Evolutionary conservation across 2,113 vertebrate species (phyloP), one percentile per base, ranked within the genome.

Genomic region (Phylloscopus trochiloides): DNA sequence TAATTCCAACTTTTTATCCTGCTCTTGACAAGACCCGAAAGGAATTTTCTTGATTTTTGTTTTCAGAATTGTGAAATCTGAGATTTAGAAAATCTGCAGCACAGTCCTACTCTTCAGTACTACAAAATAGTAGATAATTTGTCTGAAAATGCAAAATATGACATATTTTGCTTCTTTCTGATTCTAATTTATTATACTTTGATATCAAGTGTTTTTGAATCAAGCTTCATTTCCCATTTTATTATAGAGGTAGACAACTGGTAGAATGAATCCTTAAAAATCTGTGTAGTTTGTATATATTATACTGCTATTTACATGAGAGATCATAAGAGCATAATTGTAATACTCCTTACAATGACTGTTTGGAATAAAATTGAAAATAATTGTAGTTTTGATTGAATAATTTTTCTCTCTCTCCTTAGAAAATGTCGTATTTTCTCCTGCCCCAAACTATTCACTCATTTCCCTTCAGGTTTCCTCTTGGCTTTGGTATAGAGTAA

Each of bases 401-500:
- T 66, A n/a, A 50, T 73, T 84, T 86, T 58, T 67, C 20, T 76
- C 7, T 89, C 9, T 38, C 29, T 32, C 6, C 17, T 66, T 58
- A 66, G 66, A 36, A 57, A 83, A 72, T 45, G 14, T 26, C 6
- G 45, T 11, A 52, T 67, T 58, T 84, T 8, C 26, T 14, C 12
- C 16, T 20, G 2, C 7, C 3, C 11, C 0, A 1, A 83, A 62
- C 15, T 52, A 48, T 31, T 26, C 4, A 13, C 4, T 75, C 7
- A 38, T 66, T 79, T 86, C 5, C 12, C 28, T 73, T 52, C 22
- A 52, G 50, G 58, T 81, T 86, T 83, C 26, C 17, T 42, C 14
- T 70, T 84, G 51, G 3, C 24, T 36, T 94, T 77, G 9, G 3
- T 66, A 54, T n/a, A 21, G 3, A 47, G 21, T 38, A 62, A 83